Evolutionary conservation across 2,797 vertebrate species (phyloP).

Genomic region (Takifugu ocellatus): DNA sequence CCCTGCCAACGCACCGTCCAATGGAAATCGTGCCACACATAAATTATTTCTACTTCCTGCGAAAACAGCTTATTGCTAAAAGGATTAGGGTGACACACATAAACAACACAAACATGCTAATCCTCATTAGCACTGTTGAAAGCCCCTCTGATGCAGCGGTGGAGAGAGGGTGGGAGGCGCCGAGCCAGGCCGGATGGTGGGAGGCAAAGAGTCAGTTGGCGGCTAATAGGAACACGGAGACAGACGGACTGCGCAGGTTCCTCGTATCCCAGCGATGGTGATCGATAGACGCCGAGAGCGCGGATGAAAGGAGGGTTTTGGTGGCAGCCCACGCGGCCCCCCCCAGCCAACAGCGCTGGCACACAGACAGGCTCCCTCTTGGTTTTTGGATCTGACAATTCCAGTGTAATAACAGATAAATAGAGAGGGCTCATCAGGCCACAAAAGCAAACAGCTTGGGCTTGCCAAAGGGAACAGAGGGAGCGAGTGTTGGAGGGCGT

Average conservation of each 20-base stretch:
- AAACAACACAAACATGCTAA: conserved; percentile 81
- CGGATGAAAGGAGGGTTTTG: conserved; percentile 28
- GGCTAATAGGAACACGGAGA: conserved; percentile 17
- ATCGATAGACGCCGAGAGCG: conserved; percentile 45
- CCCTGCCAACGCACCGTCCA: conserved; percentile 33
- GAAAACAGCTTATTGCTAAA: conserved; percentile 77
- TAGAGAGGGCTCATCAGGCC: conserved; percentile 72
- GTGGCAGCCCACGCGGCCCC: conserved; percentile 14
- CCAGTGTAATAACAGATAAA: conserved; percentile 79
- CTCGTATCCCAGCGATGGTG: conserved; percentile 29
- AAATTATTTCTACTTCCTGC: conserved; percentile 68
- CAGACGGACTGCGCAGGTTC: conserved; percentile 24
- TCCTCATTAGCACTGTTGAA: conserved; percentile 78
- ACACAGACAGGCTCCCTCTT: conserved; percentile 60
- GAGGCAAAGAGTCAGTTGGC: conserved; percentile 50
- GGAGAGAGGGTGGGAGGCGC: conserved; percentile 31
- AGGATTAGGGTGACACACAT: conserved; percentile 78
- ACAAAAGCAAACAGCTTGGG: conserved; percentile 78
- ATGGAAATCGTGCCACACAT: conserved; percentile 58
- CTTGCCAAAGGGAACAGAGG: conserved; percentile 74
- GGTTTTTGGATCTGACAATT: conserved; percentile 75
- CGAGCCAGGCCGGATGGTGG: conserved; percentile 46
- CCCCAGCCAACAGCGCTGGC: conserved; percentile 62
- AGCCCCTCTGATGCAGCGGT: conserved; percentile 65
- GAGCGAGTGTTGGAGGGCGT: conserved; percentile 59